Evolutionary conservation across 2,113 vertebrate genomes (phyloP), one percentile per base, ranked within the genome.

Genomic region (Camelus dromedarius): DNA sequence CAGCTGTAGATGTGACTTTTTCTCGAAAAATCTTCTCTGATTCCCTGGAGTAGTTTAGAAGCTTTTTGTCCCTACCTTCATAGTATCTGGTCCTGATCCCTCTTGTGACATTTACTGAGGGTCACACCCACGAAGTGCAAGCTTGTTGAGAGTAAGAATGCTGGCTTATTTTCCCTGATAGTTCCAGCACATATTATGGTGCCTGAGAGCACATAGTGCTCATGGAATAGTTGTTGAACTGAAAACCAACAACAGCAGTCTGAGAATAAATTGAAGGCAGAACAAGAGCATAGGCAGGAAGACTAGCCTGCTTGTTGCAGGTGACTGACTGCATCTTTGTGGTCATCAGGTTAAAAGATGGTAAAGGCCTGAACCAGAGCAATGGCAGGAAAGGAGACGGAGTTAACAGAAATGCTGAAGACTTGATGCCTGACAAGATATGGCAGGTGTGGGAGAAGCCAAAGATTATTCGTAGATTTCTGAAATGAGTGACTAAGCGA

Each of bases 391-490:
- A 46, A 73, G 58, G 46, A 84, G 48, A 3, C 6, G 4, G 50
- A 83, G 30, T 56, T 66, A 70, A 64, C 20, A 52, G 58, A 66
- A 93, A 35, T 83, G n/a, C 32, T 88, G 64, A 81, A 52, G 77
- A 89, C 77, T 87, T 84, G 56, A 72, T 89, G 16, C 81, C 42
- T 95, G 60, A 76, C 22, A 22, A 83, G 28, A 42, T 82, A n/a
- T 13, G 6, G 14, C 56, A 92, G 38, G 14, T 67, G 12, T 89
- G 26, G 19, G 50, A 87, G 48, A 91, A 72, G 46, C 84, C 60
- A 92, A 80, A 85, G 35, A 85, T 70, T 64, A 91, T 48, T 91
- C 11, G 54, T 91, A 72, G n/a, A 81, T 96, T 89, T 84, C 54
- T 88, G 20, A 24, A 73, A 5, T 79, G 56, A 66, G 50, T 60